Conservation (phyloP, 2,888 invertebrate species). For the Pheosia gnoma region DNA sequence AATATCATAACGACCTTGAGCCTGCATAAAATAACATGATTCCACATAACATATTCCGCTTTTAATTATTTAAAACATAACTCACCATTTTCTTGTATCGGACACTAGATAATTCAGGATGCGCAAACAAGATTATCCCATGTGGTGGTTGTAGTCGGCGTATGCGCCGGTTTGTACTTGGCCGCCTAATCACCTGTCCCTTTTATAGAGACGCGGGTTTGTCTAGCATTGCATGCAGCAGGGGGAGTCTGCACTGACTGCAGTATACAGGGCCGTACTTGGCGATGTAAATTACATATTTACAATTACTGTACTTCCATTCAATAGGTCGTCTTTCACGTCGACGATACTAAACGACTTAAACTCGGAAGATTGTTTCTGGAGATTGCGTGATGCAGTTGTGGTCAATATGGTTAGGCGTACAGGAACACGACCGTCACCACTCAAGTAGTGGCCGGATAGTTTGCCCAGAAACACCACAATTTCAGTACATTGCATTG, state of each 20-base stretch:
- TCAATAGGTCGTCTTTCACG: too few species aligned
- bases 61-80: constrained; percentile 19
- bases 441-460: too few species aligned
- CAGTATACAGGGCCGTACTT: constrained; percentile 67
- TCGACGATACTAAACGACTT: too few species aligned
- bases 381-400: too few species aligned
- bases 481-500: too few species aligned
- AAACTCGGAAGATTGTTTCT: too few species aligned
- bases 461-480: too few species aligned
- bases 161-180: constrained; percentile 77
- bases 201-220: constrained; percentile 82
- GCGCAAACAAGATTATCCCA: constrained; percentile 56
- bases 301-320: not conserved
- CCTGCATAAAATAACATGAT: too few species aligned
- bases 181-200: constrained; percentile 79
- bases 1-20: too few species aligned
- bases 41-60: not conserved
- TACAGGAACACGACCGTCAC: too few species aligned
- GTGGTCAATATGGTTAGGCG: too few species aligned
- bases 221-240: constrained; percentile 76
- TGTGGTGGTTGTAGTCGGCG: constrained; percentile 64
- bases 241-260: constrained; percentile 74
- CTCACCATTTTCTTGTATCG: constrained; percentile 65
- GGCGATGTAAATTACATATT: constrained; percentile 9
- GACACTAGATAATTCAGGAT: constrained; percentile 45